Percentiles rank a stretch among this genome's conserved stretches.
Conservation (phyloP, 2,113 vertebrate species). For the Diphyllodes magnificus region DNA sequence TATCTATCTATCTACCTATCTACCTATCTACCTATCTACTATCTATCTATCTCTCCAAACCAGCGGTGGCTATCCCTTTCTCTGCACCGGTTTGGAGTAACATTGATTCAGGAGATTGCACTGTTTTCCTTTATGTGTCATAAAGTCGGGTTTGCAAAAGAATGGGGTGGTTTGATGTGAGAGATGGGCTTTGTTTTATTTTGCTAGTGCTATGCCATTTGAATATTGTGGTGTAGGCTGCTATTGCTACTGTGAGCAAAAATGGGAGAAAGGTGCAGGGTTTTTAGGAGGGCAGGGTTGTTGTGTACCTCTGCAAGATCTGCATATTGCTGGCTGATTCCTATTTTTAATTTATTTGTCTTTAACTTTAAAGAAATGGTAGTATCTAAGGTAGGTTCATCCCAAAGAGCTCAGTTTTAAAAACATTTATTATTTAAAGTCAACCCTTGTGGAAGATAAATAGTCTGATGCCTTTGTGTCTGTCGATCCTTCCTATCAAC, state of each 20-base stretch:
- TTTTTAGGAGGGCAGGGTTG: neutral
- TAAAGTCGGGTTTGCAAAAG: slow-evolving; percentile 58
- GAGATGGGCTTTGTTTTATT: slow-evolving; percentile 63
- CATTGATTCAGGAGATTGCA: slow-evolving; percentile 7
- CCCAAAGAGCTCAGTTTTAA: neutral
- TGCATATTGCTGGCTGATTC: neutral
- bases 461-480: neutral
- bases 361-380: neutral
- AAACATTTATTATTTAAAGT: neutral
- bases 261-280: neutral
- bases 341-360: neutral
- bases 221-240: slow-evolving; percentile 47
- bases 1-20: neutral
- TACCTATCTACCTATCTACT: neutral
- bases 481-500: neutral
- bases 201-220: slow-evolving; percentile 21
- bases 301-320: neutral
- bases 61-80: neutral
- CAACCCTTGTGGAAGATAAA: neutral
- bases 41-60: neutral
- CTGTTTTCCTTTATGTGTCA: slow-evolving; percentile 63
- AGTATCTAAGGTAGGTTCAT: neutral
- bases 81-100: slow-evolving; percentile 13
- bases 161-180: neutral
- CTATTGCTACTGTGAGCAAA: slow-evolving; percentile 41